Percentiles rank a stretch among this genome's conserved stretches.
Conservation (phyloP, 2,797 vertebrate species). For the Salarias fasciatus region DNA sequence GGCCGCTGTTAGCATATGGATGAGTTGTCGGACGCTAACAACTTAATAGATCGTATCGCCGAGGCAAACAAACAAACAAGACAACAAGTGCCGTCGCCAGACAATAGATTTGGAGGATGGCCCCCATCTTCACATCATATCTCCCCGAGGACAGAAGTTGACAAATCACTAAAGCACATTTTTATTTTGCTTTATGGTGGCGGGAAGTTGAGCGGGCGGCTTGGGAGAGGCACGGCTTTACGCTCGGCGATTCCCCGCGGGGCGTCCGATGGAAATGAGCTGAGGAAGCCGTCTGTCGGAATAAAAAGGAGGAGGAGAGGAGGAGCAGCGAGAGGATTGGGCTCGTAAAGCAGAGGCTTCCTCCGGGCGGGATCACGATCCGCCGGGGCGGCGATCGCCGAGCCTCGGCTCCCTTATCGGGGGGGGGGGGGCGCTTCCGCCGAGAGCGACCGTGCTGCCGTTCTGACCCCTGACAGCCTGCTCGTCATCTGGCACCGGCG, state of each 20-base stretch:
- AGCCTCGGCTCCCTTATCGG: conserved; percentile 68
- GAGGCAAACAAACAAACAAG: conserved; percentile 41
- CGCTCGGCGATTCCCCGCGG: conserved; percentile 58
- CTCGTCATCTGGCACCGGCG: conserved; percentile 73
- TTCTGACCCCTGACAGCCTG: conserved; percentile 78
- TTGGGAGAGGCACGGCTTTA: conserved; percentile 61
- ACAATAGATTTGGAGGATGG: conserved; percentile 64
- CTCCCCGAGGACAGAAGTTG: conserved; percentile 69
- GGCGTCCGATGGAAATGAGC: conserved; percentile 73
- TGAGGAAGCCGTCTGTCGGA: conserved; percentile 56
- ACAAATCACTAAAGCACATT: conserved; percentile 77
- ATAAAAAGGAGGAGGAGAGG: conserved; percentile 23
- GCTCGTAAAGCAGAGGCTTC: conserved; percentile 75
- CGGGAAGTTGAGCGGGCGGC: conserved; percentile 63
- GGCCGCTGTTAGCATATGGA: conserved; percentile 20
- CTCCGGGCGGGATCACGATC: conserved; percentile 51
- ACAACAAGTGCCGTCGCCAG: conserved; percentile 44
- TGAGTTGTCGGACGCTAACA: conserved; percentile 26
- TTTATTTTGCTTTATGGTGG: conserved; percentile 73
- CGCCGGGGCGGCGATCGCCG: conserved; percentile 16
- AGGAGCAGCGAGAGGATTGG: conserved; percentile 44
- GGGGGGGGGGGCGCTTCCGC: conserved; percentile 65
- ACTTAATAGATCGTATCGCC: conserved; percentile 44
- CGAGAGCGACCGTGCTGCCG: conserved; percentile 63
- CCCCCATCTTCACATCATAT: conserved; percentile 53